Base-by-base conservation (phyloP, 1,140 invertebrate genomes). In the Drosophila nasuta region DNA sequence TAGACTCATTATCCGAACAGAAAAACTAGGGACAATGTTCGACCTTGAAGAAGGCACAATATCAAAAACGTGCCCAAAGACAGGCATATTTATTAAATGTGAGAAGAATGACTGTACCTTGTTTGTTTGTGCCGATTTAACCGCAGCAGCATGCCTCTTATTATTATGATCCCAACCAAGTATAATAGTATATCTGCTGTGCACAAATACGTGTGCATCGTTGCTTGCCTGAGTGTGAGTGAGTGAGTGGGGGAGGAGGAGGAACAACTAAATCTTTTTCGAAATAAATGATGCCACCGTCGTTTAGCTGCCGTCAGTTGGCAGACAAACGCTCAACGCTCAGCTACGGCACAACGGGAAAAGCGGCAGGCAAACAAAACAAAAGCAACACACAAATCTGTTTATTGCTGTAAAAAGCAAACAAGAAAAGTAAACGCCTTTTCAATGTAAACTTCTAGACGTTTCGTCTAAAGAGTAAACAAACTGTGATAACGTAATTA, bases 391-490 rank as follows among this genome's bases (percentile, higher is more conserved):
- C 45, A 28, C 43, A 30, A 48, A 62, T 38, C 38, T 64, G 11
- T 72, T 60, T 68, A 72, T 68, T 73, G 58, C 54, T 76, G 63
- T 75, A 80, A 33, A 60, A 73, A 69, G 49, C 43, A 73, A 72
- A 77, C 41, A 65, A 62, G 48, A 48, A 45, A 63, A 38, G 33
- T 30, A 68, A 60, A 76, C 63, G 58, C 49, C 62, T 77, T 41
- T 74, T 85, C 85, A 66, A 89, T 89, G 85, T 89, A 80, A 88
- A 81, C 79, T 65, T 77, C 25, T 68, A 85, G 60, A 54, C 60
- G 8, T 30, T 64, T 45, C 38, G 59, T 79, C 28, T 52, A 71
- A 71, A 73, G 62, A 65, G 58, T 46, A 66, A 89, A 91, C 79
- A 60, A 82, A 75, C 82, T 89, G 85, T 89, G 85, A 89, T 89